Evolutionary conservation across 2,113 vertebrate species (phyloP).

Genomic region (Xiphias gladius): DNA sequence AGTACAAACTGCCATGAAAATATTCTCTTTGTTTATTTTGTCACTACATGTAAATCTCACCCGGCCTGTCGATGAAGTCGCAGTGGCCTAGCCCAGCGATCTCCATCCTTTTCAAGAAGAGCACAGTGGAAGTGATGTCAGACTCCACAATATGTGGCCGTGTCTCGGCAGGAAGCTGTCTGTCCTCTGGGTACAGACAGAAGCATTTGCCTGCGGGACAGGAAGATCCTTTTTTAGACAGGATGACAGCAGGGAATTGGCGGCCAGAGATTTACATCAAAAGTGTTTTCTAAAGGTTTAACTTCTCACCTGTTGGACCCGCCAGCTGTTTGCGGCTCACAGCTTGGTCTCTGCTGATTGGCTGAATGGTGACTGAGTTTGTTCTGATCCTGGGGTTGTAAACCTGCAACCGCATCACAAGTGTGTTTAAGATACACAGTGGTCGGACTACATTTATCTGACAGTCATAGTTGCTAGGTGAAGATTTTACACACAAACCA

Average conservation of each 20-base stretch:
- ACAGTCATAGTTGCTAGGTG: neutral
- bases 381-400: constrained; percentile 94
- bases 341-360: constrained; percentile 89
- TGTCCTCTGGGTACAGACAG: constrained; percentile 90
- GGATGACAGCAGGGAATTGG: neutral
- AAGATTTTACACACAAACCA: neutral
- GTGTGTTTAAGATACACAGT: neutral
- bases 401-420: constrained; percentile 81
- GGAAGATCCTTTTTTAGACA: neutral
- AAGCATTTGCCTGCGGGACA: constrained; percentile 89
- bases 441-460: neutral
- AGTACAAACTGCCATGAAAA: neutral
- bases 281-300: neutral
- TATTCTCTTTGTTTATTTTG: neutral
- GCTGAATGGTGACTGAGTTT: constrained; percentile 85
- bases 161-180: constrained; percentile 72
- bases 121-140: constrained; percentile 88
- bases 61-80: constrained; percentile 90
- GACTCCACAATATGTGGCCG: constrained; percentile 87
- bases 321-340: constrained; percentile 88
- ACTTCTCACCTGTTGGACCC: constrained; percentile 83
- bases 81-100: constrained; percentile 89
- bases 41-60: constrained; percentile 67
- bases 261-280: neutral
- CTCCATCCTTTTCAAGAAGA: constrained; percentile 93